Base-by-base conservation (phyloP, 2,888 invertebrate genomes). In the Trachelus troglodyta region DNA sequence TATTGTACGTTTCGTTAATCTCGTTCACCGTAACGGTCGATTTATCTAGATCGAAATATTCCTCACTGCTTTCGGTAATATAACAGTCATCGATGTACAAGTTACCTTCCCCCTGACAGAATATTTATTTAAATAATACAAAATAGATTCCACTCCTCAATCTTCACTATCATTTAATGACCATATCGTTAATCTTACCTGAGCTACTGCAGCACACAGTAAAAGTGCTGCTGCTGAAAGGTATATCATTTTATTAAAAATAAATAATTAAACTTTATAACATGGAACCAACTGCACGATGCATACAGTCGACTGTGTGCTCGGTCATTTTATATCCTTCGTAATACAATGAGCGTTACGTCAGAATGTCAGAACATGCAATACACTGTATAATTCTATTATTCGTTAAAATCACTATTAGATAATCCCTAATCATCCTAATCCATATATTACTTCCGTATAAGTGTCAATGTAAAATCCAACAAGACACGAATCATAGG, bases 1-100 rank as follows among this genome's bases (percentile, higher is more conserved):
- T 74, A 77, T 79, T 80, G 1, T 79, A 69, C 6, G 78, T 77
- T 9, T 3, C 33, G 40, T 77, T 77, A 1, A 76, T 69, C 1
- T 79, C 79, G 3, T 37, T 69, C 6, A 83, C 73, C n/a, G 35
- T 78, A 12, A 40, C 69, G 23, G 23, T 56, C 23, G 56, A 56
- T 56, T 56, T 23, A 56, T 56, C 56, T 1, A 56, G 23, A 23
- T 56, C 56, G 56, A 56, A 23, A 56, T 23, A 56, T 56, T 56
- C 56, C 23, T 23, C 56, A 9, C 1, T 56, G 56, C 9, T 2
- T 56, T 56, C 56, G 9, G 56, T 56, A 23, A 56, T 23, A 23
- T 56, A 56, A 23, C 56, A 56, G 23, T 56, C 56, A 56, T 56
- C 56, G 2, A 56, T 56, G 56, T 23, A 56, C 56, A 56, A 56